phyloP scores from a whole-genome alignment of 2,113 vertebrate species.

The Xiphophorus couchianus region DNA sequence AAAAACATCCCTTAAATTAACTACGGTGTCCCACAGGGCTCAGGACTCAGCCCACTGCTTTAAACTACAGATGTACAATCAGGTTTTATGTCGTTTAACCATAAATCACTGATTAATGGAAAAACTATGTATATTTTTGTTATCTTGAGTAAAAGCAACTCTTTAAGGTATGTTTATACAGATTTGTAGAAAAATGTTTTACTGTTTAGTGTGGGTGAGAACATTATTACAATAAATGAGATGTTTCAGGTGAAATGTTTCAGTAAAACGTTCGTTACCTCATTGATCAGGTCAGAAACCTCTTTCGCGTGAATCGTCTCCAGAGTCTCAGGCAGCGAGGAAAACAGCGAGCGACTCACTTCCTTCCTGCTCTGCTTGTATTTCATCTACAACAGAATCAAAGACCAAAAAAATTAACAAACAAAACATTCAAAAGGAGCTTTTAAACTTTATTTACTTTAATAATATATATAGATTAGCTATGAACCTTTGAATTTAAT shows the following conservation, averaged over 20 bases:
- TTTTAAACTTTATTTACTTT: neutral
- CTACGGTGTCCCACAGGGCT: neutral
- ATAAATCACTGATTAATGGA: neutral
- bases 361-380: slow-evolving; percentile 80
- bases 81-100: neutral
- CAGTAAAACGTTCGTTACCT: slow-evolving; percentile 24
- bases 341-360: slow-evolving; percentile 18
- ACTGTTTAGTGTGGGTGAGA: neutral
- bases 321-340: slow-evolving; percentile 52
- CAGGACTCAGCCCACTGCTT: neutral
- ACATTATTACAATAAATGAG: no score
- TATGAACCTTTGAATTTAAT: no score
- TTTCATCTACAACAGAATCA: slow-evolving; percentile 59
- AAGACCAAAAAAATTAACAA: fast-evolving
- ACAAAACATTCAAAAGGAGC: neutral
- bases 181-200: neutral
- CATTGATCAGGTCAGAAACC: slow-evolving; percentile 48
- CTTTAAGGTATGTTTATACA: neutral
- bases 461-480: no score
- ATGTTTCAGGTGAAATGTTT: no score
- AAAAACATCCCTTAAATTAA: neutral
- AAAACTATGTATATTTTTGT: no score
- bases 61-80: neutral
- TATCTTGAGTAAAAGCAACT: neutral
- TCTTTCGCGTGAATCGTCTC: slow-evolving; percentile 56